Evolutionary conservation across 2,888 invertebrate species (phyloP).

Genomic region (Catocala nupta): DNA sequence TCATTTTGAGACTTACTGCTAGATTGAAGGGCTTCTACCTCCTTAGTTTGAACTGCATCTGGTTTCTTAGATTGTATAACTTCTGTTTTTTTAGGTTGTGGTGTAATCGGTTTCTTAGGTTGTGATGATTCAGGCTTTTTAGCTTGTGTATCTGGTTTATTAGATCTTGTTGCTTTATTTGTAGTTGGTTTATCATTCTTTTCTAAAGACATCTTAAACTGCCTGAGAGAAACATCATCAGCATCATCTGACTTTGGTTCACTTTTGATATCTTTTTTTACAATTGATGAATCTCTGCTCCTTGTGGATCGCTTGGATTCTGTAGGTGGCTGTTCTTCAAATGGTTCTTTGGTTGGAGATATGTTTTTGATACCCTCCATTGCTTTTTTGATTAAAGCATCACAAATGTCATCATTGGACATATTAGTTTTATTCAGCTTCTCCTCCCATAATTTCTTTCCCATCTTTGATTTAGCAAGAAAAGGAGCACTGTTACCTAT

Average conservation of each 20-base stretch:
- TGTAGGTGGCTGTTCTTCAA: conserved; percentile 43
- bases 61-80: conserved; percentile 7
- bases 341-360: conserved; percentile 49
- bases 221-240: conserved; percentile 53
- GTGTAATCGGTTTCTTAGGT: neutral
- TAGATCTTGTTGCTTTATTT: conserved; percentile 28
- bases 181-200: conserved; percentile 46
- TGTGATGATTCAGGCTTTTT: conserved; percentile 18
- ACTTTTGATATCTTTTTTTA: conserved; percentile 31
- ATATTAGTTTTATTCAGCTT: conserved; percentile 77
- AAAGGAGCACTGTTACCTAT: conserved; percentile 65
- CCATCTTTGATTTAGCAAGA: conserved; percentile 64
- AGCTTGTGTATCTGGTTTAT: conserved; percentile 8
- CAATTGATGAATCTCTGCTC: conserved; percentile 27
- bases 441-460: conserved; percentile 76
- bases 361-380: conserved; percentile 78
- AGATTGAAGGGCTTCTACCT: neutral
- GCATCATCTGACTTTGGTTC: conserved; percentile 18
- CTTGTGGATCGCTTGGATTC: conserved; percentile 43
- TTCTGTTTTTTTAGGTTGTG: neutral
- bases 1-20: conserved; percentile 17
- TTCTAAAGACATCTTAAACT: conserved; percentile 48
- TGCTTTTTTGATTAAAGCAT: conserved; percentile 81
- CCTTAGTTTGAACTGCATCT: neutral
- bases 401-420: conserved; percentile 82